phyloP scores from a whole-genome alignment of 2,113 vertebrate genomes.

The Carassius carassius region DNA sequence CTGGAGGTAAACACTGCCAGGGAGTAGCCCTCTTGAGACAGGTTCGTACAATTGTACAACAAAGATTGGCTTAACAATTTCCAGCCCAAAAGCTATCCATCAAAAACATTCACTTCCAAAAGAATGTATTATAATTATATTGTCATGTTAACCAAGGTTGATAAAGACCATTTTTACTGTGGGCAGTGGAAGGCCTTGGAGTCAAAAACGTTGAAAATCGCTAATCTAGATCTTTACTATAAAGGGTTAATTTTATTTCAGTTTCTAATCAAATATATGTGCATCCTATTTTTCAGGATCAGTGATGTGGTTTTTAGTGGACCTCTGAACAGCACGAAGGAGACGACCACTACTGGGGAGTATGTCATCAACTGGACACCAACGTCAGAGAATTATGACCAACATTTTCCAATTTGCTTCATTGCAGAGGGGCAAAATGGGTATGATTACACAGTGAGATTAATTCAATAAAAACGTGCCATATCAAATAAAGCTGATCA shows the following conservation, averaged over 20 bases:
- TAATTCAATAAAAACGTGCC: background rate
- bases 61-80: no score
- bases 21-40: no score
- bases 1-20: no score
- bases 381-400: constrained; percentile 45
- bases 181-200: background rate
- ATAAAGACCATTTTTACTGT: no score
- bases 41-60: no score
- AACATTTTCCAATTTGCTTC: constrained; percentile 64
- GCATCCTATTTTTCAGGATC: constrained; percentile 44
- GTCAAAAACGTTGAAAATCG: no score
- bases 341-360: background rate
- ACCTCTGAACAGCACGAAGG: constrained; percentile 53
- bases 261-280: background rate
- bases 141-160: no score
- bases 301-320: constrained; percentile 58
- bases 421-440: constrained; percentile 53
- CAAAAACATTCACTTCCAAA: no score
- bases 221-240: no score
- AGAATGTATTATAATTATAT: no score
- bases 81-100: no score
- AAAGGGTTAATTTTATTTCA: background rate
- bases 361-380: constrained; percentile 63
- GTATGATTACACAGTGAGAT: constrained; percentile 41
- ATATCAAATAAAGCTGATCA: background rate